Evolutionary conservation across 2,888 invertebrate species (phyloP), one percentile per base, ranked within the genome.

Genomic region (Torymus auratus): DNA sequence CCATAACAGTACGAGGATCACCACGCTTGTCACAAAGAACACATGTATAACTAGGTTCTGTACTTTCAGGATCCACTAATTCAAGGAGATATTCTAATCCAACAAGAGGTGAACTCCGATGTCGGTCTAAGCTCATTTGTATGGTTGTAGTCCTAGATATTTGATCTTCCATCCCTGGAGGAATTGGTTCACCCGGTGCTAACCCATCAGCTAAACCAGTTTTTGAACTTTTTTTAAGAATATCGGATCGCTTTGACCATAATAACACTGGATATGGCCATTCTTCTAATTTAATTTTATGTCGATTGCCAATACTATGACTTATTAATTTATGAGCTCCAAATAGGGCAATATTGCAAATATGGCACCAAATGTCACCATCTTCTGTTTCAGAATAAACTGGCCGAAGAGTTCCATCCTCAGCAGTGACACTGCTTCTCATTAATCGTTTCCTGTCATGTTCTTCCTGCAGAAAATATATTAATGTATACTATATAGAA

Each of bases 51-150:
- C 93, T 91, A 0, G 96, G 95, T 89, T 96, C 96, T 87, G 93
- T 92, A 83, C 94, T 93, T 10, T 92, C 91, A 85, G 94, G 91
- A 86, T 94, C 94, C 72, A 95, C 93, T 85, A 96, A 91, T 90
- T 96, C 96, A 64, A 96, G 89, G 68, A 96, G 91, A 91, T 96
- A 97, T 91, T 96, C 96, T 78, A 96, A 89, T n/a, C 96, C 96
- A 76, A 96, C 91, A 11, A 93, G 88, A 0, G 93, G 92, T 7
- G 92, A 92, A 53, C 91, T 91, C 80, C 91, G 91, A 85, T 92
- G 93, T 23, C 91, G 91, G 89, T 94, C 94, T 61, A 95, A 89
- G 62, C 91, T 91, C 65, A 91, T 88, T 85, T 93, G 92, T 74
- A 94, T 92, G 61, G 92, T 88, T 0, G 93, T 90, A 0, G 92